Percentiles rank a stretch among this genome's conserved stretches.
Conservation (phyloP, 2,888 invertebrate species). For the Drosophila barbarae region DNA sequence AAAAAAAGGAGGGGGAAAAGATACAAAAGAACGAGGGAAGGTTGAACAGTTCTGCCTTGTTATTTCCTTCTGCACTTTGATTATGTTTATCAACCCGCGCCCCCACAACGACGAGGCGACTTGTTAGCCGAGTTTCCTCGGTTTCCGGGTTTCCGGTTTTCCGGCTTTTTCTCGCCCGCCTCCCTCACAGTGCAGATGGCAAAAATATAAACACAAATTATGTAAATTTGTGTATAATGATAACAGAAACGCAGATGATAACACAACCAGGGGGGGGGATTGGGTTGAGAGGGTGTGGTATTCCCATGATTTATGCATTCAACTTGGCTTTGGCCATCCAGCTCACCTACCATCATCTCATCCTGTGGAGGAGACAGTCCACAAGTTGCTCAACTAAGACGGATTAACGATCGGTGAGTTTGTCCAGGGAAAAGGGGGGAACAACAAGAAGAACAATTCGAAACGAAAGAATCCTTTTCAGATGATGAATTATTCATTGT, state of each 20-base stretch:
- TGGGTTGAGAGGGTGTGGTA: constrained; percentile 22
- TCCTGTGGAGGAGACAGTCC: background rate
- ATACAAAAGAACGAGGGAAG: background rate
- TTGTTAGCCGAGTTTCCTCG: constrained; percentile 9
- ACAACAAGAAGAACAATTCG: background rate
- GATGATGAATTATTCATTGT: constrained; percentile 6
- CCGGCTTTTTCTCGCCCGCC: background rate
- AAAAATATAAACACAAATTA: constrained; percentile 64
- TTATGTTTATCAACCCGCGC: constrained; percentile 62
- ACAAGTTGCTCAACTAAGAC: constrained; percentile 15
- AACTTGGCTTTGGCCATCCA: background rate
- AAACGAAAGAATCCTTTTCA: background rate
- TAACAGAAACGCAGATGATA: constrained; percentile 44
- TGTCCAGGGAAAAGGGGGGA: background rate
- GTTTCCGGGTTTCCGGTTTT: constrained; percentile 6
- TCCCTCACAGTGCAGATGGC: constrained; percentile 26
- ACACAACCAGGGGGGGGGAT: constrained; percentile 5
- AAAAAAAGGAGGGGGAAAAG: constrained; percentile 1
- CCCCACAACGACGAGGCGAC: background rate
- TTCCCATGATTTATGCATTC: constrained; percentile 51
- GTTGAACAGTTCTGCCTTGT: constrained; percentile 56
- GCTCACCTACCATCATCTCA: background rate
- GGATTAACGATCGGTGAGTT: constrained; percentile 21
- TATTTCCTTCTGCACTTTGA: constrained; percentile 59
- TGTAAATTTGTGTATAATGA: constrained; percentile 71